Conservation (phyloP, 1,140 invertebrate genomes). For the Atta texana region DNA sequence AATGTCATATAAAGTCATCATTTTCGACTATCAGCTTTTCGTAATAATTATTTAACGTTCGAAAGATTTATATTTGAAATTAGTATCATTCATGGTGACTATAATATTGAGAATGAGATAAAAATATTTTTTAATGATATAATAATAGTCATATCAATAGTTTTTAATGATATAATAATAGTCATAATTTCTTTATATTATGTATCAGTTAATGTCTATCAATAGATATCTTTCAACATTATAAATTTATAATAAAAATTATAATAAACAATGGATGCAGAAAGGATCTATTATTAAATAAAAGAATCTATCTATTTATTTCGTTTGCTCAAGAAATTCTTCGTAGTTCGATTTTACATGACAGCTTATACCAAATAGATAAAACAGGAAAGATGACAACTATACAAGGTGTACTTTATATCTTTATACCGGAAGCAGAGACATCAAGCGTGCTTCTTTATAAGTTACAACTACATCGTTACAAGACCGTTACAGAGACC, state of each 20-base stretch:
- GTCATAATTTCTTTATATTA: neutral
- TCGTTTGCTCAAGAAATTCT: neutral
- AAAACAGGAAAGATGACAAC: neutral
- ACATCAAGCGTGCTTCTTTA: neutral
- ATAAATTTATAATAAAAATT: neutral
- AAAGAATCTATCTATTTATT: neutral
- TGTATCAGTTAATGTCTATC: neutral
- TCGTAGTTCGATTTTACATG: neutral
- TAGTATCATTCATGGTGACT: no score
- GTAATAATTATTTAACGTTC: neutral
- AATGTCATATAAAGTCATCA: slow-evolving; percentile 33
- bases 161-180: neutral
- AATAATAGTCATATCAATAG: neutral
- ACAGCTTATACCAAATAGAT: neutral
- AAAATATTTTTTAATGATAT: neutral
- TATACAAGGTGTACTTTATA: neutral
- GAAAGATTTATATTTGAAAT: neutral
- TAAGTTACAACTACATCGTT: neutral
- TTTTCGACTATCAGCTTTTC: neutral
- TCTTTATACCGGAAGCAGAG: slow-evolving; percentile 8
- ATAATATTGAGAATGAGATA: neutral
- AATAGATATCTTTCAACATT: neutral
- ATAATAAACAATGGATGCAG: no score
- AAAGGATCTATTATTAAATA: neutral
- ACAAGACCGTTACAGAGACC: neutral